Conservation (phyloP, 1,140 invertebrate species). For the Nebria ingens region DNA sequence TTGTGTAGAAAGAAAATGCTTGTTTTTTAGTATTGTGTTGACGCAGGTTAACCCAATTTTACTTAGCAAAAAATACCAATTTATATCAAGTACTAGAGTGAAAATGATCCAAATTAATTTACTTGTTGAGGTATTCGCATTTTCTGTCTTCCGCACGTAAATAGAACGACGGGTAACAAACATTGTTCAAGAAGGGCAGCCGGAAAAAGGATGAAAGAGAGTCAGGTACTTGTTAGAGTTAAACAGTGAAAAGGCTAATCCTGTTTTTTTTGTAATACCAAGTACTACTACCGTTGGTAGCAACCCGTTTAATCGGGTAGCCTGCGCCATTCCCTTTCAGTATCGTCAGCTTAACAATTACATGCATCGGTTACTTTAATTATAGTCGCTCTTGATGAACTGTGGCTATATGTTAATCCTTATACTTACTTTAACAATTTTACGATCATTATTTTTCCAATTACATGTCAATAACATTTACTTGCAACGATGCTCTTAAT, state of each 20-base stretch:
- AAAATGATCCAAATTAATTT: not conserved
- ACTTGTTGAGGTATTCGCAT: not conserved
- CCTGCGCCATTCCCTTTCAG: no score
- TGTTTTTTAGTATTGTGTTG: not conserved
- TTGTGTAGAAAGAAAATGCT: not conserved
- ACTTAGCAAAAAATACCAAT: not conserved
- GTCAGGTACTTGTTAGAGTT: no score
- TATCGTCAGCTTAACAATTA: slow-evolving; percentile 6
- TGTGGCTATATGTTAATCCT: not conserved
- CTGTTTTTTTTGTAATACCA: no score
- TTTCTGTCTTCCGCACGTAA: no score
- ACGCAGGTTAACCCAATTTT: not conserved
- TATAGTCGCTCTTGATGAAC: not conserved
- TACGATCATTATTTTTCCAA: not conserved
- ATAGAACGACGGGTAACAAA: no score
- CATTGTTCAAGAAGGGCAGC: no score
- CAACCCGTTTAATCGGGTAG: no score
- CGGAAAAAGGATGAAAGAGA: no score
- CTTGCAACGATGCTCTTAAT: not conserved
- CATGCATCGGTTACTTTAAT: slow-evolving; percentile 9
- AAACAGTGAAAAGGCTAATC: no score
- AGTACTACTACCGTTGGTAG: no score
- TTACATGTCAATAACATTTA: not conserved
- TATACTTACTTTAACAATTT: not conserved
- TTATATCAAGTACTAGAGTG: not conserved